Percentiles rank a stretch among this genome's conserved stretches.
phyloP scores from a whole-genome alignment of 2,113 vertebrate genomes.

The Vicugna pacos region DNA sequence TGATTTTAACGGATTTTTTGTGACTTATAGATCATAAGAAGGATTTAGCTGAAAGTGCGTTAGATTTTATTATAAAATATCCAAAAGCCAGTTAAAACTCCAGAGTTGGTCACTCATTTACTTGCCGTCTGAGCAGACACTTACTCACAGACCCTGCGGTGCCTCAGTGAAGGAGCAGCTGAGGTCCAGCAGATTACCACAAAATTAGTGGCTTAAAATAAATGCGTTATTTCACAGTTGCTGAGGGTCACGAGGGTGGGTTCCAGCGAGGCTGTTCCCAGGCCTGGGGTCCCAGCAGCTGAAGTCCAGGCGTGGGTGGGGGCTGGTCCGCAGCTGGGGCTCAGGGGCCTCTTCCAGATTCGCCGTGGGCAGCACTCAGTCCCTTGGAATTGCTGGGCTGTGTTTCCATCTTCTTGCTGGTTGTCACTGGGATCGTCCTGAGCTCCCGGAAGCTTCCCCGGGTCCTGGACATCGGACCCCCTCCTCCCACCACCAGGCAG shows the following conservation, averaged over 20 bases:
- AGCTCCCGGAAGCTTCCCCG: not conserved
- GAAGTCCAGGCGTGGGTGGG: not conserved
- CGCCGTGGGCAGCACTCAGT: not conserved
- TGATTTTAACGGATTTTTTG: constrained; percentile 43
- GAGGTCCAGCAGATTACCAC: not conserved
- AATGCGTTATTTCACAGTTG: not conserved
- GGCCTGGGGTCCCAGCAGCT: not conserved
- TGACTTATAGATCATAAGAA: constrained; percentile 45
- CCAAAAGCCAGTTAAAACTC: constrained; percentile 6
- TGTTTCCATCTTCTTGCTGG: not conserved
- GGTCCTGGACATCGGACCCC: too few species aligned
- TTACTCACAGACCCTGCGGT: not conserved
- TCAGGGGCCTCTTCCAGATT: not conserved
- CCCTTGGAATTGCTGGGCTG: not conserved
- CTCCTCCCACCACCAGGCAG: not conserved
- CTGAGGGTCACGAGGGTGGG: fast-evolving
- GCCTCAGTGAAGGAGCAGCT: not conserved
- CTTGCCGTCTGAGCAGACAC: not conserved
- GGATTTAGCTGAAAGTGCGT: not conserved
- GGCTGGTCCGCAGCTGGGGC: not conserved
- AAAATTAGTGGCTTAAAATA: not conserved
- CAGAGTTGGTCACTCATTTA: not conserved
- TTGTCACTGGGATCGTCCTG: not conserved
- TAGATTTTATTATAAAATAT: constrained; percentile 32
- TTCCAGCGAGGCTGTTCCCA: not conserved